These are phyloP conservation scores for Porites evermanni DNA, from an alignment of 92 coral and sea anemone genomes.

Conservation along the genomic window DNA sequence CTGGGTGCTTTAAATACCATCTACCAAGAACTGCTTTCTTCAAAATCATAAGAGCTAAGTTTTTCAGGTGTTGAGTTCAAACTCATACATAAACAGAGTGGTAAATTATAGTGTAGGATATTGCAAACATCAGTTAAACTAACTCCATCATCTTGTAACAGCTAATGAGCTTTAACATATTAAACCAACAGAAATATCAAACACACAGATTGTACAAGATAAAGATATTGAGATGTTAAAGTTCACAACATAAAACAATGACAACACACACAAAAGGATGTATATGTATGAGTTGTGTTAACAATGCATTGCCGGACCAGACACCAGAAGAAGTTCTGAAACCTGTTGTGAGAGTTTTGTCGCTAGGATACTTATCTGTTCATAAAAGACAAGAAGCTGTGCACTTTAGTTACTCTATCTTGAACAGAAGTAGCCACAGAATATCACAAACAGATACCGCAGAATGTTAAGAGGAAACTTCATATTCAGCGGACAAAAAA, in stretches of 20 bases:
- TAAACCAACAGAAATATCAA: not conserved
- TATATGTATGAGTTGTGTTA: not conserved
- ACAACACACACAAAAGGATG: not conserved
- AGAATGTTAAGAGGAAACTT: not conserved
- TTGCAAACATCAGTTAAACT: not conserved
- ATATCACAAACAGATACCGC: no score
- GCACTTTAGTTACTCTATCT: not conserved
- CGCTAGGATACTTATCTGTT: not conserved
- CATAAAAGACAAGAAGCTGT: not conserved
- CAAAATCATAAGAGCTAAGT: no score
- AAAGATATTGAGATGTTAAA: not conserved
- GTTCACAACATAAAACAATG: not conserved
- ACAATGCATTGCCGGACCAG: not conserved
- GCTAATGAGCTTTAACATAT: not conserved
- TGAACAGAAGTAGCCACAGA: not conserved
- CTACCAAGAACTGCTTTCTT: no score
- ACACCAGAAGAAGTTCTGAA: not conserved
- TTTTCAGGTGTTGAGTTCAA: conserved; percentile 37
- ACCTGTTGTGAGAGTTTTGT: not conserved
- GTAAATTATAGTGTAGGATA: not conserved
- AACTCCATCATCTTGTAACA: not conserved
- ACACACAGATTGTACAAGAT: not conserved
- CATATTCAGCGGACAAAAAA: not conserved
- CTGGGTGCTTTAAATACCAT: not conserved
- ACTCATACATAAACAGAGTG: not conserved